Base-by-base conservation (phyloP, 1,140 invertebrate species). In the Sarcophaga peregrina region DNA sequence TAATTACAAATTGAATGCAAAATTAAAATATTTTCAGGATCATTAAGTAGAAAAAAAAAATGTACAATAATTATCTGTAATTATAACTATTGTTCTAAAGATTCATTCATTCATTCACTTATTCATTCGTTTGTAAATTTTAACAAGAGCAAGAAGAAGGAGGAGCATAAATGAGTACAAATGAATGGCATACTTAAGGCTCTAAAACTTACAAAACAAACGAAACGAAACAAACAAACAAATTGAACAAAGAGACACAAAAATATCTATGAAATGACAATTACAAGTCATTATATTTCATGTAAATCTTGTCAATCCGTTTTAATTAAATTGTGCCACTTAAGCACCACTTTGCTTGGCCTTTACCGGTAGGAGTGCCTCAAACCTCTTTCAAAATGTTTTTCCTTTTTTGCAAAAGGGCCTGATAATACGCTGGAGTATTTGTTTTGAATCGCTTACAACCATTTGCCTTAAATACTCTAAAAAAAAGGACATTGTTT, bases 311-410 rank as follows among this genome's bases (percentile, higher is more conserved):
- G 81, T 82, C 81, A 82, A 82, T 82, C 81, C 74, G 81, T 80
- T 83, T 83, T 83, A 83, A 83, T 83, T 83, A 83, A 83, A 83
- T 80, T 83, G 82, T 80, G 82, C 54, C 82, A 80, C 76, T 83
- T 83, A 62, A 76, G 45, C 13, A 68, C 54, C 50, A 80, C 82
- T 62, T 25, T 48, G 47, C 47, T 75, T 83, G 54, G 48, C 46
- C 45, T 37, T 37, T 37, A 4, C 25, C 25, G 25, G 25, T 2
- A 37, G 25, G 25, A 37, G 25, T 37, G 25, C 25, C 25, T 37
- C 82, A 58, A 62, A 58, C 25, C 54, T 50, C 74, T 83, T 68
- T 20, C 37, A 20, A 37, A 37, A 1, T 37, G 25, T 37, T 37
- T 37, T 37, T 37, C 25, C 25, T 37, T 4, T 37, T 37, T 37